Percentiles rank a stretch among this genome's conserved stretches.
These are phyloP conservation scores for Busseola fusca DNA, from an alignment of 2,888 invertebrate species.

Conservation along the genomic window DNA sequence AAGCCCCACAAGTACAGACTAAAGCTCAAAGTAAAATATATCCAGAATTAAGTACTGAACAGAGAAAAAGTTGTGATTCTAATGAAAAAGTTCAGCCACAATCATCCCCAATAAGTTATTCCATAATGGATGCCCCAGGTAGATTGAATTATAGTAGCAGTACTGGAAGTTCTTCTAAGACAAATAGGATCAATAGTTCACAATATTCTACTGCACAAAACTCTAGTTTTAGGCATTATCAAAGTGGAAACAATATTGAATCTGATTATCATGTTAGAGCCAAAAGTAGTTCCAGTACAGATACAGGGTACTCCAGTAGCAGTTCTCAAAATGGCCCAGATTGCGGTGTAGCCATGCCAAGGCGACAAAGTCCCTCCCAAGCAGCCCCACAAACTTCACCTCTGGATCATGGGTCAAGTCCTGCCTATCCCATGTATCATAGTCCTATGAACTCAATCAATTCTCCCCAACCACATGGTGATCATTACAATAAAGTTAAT, in stretches of 20 bases:
- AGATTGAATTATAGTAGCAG: constrained; percentile 90
- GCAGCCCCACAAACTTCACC: constrained; percentile 93
- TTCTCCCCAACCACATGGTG: constrained; percentile 92
- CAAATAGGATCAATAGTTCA: constrained; percentile 84
- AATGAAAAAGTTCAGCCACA: constrained; percentile 88
- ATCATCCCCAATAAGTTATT: constrained; percentile 93
- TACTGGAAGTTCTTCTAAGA: constrained; percentile 86
- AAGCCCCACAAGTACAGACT: constrained; percentile 90
- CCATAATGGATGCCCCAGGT: constrained; percentile 92
- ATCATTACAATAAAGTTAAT: constrained; percentile 84
- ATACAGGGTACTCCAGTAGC: constrained; percentile 90
- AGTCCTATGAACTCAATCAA: constrained; percentile 94
- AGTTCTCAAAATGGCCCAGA: constrained; percentile 91
- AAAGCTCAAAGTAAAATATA: constrained; percentile 94
- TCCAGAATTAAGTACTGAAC: constrained; percentile 90
- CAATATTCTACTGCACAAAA: constrained; percentile 87
- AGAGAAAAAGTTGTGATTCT: constrained; percentile 88
- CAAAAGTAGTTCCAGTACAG: constrained; percentile 90
- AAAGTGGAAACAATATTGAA: constrained; percentile 89
- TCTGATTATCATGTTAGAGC: constrained; percentile 90
- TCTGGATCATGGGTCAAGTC: constrained; percentile 92
- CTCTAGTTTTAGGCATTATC: constrained; percentile 90
- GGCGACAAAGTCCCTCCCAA: constrained; percentile 92
- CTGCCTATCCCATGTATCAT: constrained; percentile 95
- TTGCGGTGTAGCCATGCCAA: constrained; percentile 90